Evolutionary conservation across 2,113 vertebrate genomes (phyloP).

Genomic region (Lates calcarifer): DNA sequence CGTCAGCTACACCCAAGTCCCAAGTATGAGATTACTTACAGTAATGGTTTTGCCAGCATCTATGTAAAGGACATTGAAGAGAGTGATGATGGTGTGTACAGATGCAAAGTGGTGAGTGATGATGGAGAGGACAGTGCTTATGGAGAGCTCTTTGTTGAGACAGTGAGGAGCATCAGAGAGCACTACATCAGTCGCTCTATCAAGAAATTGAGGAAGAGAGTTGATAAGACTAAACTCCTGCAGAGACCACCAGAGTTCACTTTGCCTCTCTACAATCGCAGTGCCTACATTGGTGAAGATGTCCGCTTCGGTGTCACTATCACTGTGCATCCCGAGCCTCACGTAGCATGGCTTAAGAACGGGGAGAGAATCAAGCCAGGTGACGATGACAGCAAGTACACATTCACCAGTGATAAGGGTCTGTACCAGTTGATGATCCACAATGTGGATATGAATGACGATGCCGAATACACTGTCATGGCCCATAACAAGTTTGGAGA

Average conservation of each 20-base stretch:
- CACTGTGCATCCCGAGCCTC: slow-evolving; percentile 97
- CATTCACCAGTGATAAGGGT: slow-evolving; percentile 95
- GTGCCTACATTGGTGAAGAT: slow-evolving; percentile 93
- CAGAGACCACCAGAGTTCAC: slow-evolving; percentile 98
- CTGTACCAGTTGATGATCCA: slow-evolving; percentile 96
- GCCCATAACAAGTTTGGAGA: slow-evolving; percentile 97
- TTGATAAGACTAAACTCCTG: slow-evolving; percentile 90
- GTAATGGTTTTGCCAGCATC: slow-evolving; percentile 93
- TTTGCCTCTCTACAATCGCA: slow-evolving; percentile 93
- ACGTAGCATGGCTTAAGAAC: slow-evolving; percentile 95
- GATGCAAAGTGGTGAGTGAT: slow-evolving; percentile 94
- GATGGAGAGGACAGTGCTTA: slow-evolving; percentile 96
- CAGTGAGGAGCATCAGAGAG: slow-evolving; percentile 92
- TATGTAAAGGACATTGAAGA: slow-evolving; percentile 96
- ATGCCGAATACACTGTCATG: slow-evolving; percentile 94
- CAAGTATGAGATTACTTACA: slow-evolving; percentile 96
- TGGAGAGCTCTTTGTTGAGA: slow-evolving; percentile 95
- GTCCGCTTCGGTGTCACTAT: slow-evolving; percentile 98
- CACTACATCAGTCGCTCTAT: slow-evolving; percentile 90
- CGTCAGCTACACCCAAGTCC: slow-evolving; percentile 91
- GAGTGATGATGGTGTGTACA: slow-evolving; percentile 94
- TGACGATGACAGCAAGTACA: slow-evolving; percentile 93
- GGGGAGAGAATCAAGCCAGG: slow-evolving; percentile 95
- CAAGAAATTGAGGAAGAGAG: slow-evolving; percentile 91
- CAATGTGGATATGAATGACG: slow-evolving; percentile 90